Evolutionary conservation across 2,113 vertebrate species (phyloP), one percentile per base, ranked within the genome.

Genomic region (Conger conger): DNA sequence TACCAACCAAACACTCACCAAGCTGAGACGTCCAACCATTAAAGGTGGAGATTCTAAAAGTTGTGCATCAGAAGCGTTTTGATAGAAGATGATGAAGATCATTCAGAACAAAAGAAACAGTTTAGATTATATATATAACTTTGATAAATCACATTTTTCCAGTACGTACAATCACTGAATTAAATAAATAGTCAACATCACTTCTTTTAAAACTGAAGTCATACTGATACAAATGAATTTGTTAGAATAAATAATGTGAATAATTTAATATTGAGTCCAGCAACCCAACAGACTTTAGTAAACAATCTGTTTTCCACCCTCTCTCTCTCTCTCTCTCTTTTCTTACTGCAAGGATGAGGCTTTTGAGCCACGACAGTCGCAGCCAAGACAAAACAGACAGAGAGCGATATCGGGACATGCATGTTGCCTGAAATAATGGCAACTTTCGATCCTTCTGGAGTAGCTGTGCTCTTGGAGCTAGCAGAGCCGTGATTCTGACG

Each of bases 271-370:
- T 30, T 27, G 2, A 73, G 68, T 18, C n/a, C 68, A 73, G 27
- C 27, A 8, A n/a, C 33, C 11, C 11, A 33, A 33, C n/a, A 30
- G 33, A 33, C 2, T 33, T 73, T 15, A 13, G 68, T n/a, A 68
- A 68, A 68, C n/a, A 73, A 33, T 27, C 9, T 33, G 0, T 1
- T 2, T 33, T 13, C n/a, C n/a, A n/a, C n/a, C n/a, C n/a, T n/a
- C n/a, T n/a, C n/a, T n/a, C n/a, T n/a, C n/a, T n/a, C 1, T 73
- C 23, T 27, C 20, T 23, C 20, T n/a, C 17, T 38, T 83, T 18
- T 45, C 82, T 90, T 89, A 90, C 89, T 90, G 87, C 90, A 89
- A 27, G 82, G 90, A 37, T 88, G 86, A n/a, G 90, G 90, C 37
- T 5, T 85, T 54, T 86, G 84, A 38, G 90, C 36, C 1, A 2